Percentiles rank a stretch among this genome's conserved stretches.
Evolutionary conservation across 2,113 vertebrate genomes (phyloP).

Genomic region (Tetraodon nigroviridis): DNA sequence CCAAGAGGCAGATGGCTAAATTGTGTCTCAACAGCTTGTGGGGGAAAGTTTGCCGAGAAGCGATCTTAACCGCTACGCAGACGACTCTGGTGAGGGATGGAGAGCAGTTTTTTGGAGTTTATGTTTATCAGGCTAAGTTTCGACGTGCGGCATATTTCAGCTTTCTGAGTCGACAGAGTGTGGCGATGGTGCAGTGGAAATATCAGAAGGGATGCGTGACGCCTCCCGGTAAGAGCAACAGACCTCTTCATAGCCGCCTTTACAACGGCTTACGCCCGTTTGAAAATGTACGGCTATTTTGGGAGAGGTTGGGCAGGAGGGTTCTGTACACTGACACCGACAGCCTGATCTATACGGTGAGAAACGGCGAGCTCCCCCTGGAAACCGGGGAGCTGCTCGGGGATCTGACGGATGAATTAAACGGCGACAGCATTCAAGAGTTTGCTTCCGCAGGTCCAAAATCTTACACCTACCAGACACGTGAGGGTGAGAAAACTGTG

Average conservation of each 20-base stretch:
- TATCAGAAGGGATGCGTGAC: rapidly evolving
- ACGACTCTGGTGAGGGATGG: no score
- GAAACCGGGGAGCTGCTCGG: not conserved
- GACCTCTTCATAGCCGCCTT: not conserved
- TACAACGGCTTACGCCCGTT: not conserved
- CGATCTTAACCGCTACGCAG: no score
- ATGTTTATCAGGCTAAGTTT: not conserved
- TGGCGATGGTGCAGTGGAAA: not conserved
- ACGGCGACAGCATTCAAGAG: no score
- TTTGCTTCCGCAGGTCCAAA: not conserved
- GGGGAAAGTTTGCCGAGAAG: not conserved
- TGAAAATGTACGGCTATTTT: constrained; percentile 2
- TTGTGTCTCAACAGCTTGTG: not conserved
- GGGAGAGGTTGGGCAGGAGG: not conserved
- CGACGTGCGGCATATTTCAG: not conserved
- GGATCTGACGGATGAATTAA: not conserved
- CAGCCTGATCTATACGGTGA: not conserved
- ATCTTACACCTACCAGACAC: not conserved
- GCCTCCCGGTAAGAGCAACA: not conserved
- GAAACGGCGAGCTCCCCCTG: not conserved
- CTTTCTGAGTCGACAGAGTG: not conserved
- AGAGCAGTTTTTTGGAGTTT: not conserved
- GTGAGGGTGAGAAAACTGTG: not conserved
- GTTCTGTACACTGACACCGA: constrained; percentile 1
- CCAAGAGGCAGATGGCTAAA: not conserved